Evolutionary conservation across 1,140 invertebrate genomes (phyloP).

Genomic region (Theocolax elegans): DNA sequence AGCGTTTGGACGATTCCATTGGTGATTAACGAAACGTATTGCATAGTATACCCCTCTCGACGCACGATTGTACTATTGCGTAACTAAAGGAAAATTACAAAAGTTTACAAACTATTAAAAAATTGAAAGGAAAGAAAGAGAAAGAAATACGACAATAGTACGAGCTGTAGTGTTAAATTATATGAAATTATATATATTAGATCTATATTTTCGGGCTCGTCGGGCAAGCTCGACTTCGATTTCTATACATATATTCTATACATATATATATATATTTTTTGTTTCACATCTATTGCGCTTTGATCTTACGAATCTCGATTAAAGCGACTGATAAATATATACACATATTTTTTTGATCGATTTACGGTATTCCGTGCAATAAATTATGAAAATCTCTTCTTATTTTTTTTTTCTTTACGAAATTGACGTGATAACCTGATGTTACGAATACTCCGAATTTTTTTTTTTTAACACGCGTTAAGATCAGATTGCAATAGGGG

Average conservation of each 20-base stretch:
- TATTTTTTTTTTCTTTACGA: too few relatives aligned
- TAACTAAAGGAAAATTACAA: too few relatives aligned
- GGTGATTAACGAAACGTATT: too few relatives aligned
- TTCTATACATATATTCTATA: constrained; percentile 45
- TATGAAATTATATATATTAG: too few relatives aligned
- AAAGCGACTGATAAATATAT: background rate
- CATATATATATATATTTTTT: too few relatives aligned
- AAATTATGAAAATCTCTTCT: background rate
- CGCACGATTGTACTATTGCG: constrained; percentile 19
- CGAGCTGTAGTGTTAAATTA: constrained; percentile 9
- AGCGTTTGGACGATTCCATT: too few relatives aligned
- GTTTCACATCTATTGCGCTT: constrained; percentile 52
- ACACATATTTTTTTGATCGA: constrained; percentile 1
- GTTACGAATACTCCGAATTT: constrained; percentile 28
- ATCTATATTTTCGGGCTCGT: too few relatives aligned
- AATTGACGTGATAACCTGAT: constrained; percentile 33
- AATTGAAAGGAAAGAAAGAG: too few relatives aligned
- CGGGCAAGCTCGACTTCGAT: too few relatives aligned
- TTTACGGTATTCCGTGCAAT: too few relatives aligned
- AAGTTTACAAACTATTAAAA: too few relatives aligned
- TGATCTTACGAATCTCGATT: constrained; percentile 42
- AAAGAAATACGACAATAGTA: background rate
- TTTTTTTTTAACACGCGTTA: background rate
- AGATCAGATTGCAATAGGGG: constrained; percentile 55
- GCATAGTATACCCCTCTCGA: too few relatives aligned